Evolutionary conservation across 2,888 invertebrate genomes (phyloP), one percentile per base, ranked within the genome.

Genomic region (Lymantria dispar): DNA sequence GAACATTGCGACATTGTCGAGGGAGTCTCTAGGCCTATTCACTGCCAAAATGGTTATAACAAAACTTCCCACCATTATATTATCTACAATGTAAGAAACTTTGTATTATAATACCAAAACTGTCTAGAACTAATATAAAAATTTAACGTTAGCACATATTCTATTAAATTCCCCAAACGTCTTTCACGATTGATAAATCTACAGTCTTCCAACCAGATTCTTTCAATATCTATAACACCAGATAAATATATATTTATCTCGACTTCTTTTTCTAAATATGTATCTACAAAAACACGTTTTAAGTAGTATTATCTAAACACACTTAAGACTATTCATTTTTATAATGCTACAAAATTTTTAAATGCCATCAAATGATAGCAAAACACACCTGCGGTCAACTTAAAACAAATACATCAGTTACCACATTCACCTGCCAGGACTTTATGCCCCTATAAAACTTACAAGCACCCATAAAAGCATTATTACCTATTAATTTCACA

Each of bases 401-500:
- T 80, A 83, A 85, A 87, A 87, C 85, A 87, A 88, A 87, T 79
- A 83, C 75, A 61, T 66, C 64, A 64, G 67, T 67, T 72, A 75
- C 80, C 75, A 72, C 68, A 77, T 78, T 78, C 84, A 85, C 87
- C 87, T 86, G 83, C 74, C 75, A 76, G 70, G 67, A 76, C 74
- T 88, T 90, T 87, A 89, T 84, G 82, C 68, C 78, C 78, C 85
- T 76, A 90, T 90, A 89, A 91, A 91, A 77, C 76, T 74, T 77
- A 80, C 78, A 83, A 87, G 88, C 79, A 82, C 81, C 89, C 85
- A 88, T 91, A 90, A 91, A 90, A 80, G 83, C 81, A 88, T 90
- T 90, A 91, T 87, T 85, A 85, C 88, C 91, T 90, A 91, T 91
- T 90, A 90, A 91, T 91, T 90, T 91, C 87, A 90, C 91, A 91